Base-by-base conservation (phyloP, 2,113 vertebrate genomes). In the Malurus melanocephalus region DNA sequence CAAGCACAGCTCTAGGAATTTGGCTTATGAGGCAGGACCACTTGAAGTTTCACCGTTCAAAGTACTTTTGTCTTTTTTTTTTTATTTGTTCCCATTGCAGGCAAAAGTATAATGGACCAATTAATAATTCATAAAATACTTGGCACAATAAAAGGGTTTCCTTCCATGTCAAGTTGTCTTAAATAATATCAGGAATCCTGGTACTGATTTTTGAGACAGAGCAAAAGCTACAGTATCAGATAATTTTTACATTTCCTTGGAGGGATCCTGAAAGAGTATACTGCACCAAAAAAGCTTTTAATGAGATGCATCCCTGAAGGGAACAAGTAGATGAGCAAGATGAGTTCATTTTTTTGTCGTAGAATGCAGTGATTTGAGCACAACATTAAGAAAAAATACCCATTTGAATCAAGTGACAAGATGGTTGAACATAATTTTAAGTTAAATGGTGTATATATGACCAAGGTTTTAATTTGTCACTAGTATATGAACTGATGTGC, bases 381-480 rank as follows among this genome's bases (percentile, higher is more conserved):
- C 72, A 89, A 33, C 52, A 49, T 66, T 64, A 33, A 80, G 23
- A 80, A 57, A 46, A 89, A 76, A 67, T 16, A 28, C 24, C 17
- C 20, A 55, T 33, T 88, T 90, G 28, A 77, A 72, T 64, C 65
- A 89, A 85, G 80, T 27, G 17, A 46, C 57, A 59, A 80, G 71
- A 49, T 24, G n/a, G 28, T 35, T 90, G 55, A 73, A n/a, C 19
- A 68, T 32, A 0, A 24, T 80, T 90, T 80, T 33, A 14, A 6
- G 13, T 72, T 84, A 86, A 88, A 84, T 86, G 60, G 21, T 33
- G 17, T 55, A 49, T 67, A 48, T 48, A 48, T 28, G 35, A 67
- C 35, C 69, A 74, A 59, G 30, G 84, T 94, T 93, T 92, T 77
- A 92, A 96, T 97, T 97, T 94, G 94, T 80, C 89, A 92, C 79